Evolutionary conservation across 2,797 vertebrate genomes (phyloP).

Genomic region (Eulemur rubriventer): DNA sequence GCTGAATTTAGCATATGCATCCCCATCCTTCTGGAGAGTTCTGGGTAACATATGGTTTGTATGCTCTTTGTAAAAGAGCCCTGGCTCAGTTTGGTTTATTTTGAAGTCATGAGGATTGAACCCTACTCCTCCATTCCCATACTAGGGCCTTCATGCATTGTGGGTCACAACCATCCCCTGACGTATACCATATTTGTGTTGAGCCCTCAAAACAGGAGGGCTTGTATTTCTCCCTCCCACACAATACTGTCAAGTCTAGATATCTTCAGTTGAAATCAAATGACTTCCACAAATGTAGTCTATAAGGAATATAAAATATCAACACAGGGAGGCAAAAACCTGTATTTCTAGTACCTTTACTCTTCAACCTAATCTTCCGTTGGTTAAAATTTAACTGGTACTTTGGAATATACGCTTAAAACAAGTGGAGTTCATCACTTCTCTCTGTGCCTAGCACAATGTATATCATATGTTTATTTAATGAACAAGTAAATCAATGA

Average conservation of each 20-base stretch:
- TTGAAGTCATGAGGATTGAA: slow-evolving; percentile 12
- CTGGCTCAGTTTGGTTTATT: not conserved
- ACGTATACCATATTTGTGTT: not conserved
- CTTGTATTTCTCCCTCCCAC: not conserved
- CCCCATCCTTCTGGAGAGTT: not conserved
- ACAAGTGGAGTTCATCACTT: not conserved
- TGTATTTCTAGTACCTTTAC: not conserved
- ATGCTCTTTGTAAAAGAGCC: not conserved
- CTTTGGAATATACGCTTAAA: not conserved
- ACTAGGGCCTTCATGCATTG: not conserved
- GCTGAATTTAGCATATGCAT: slow-evolving; percentile 24
- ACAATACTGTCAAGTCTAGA: not conserved
- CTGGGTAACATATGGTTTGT: not conserved
- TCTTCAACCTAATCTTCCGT: not conserved
- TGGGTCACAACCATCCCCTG: not conserved
- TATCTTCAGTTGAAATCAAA: not conserved
- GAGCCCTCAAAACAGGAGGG: not conserved
- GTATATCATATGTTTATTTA: not conserved
- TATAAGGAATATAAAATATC: not conserved
- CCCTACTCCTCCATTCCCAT: not conserved
- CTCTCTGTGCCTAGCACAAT: not conserved
- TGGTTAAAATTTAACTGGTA: not conserved
- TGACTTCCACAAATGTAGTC: not conserved
- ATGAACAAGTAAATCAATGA: not conserved
- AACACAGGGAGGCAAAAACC: not conserved